Conservation (phyloP, 2,888 invertebrate genomes). For the Xiphydria camelus region DNA sequence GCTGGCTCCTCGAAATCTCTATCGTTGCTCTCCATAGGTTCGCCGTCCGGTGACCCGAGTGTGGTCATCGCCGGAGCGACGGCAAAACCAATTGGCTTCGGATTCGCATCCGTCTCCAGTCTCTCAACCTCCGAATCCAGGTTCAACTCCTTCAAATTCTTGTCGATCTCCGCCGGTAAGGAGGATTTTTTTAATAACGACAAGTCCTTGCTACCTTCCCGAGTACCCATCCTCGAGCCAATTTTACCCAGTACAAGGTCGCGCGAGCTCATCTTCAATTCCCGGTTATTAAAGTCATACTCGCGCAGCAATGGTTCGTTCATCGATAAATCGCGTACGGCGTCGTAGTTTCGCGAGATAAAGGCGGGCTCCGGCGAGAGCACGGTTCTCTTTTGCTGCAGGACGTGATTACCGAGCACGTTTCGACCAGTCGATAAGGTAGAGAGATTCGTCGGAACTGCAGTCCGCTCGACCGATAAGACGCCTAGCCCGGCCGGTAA, state of each 20-base stretch:
- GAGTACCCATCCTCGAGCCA: slow-evolving; percentile 25
- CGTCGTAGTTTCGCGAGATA: slow-evolving; percentile 13
- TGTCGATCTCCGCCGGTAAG: slow-evolving; percentile 10
- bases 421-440: neutral
- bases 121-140: slow-evolving; percentile 8
- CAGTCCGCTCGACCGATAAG: neutral
- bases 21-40: slow-evolving; percentile 11
- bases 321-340: slow-evolving; percentile 8
- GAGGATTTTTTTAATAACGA: slow-evolving; percentile 2
- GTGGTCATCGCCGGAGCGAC: slow-evolving; percentile 9
- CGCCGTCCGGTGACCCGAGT: slow-evolving; percentile 11
- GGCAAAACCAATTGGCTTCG: slow-evolving; percentile 7
- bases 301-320: slow-evolving; percentile 10
- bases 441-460: neutral
- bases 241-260: slow-evolving; percentile 32
- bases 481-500: neutral
- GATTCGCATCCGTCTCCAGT: slow-evolving; percentile 3
- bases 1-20: slow-evolving; percentile 21
- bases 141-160: slow-evolving; percentile 13
- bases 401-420: neutral
- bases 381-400: slow-evolving; percentile 9
- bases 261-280: slow-evolving; percentile 30
- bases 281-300: slow-evolving; percentile 21
- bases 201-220: slow-evolving; percentile 6
- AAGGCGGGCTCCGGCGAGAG: slow-evolving; percentile 12